Conservation (phyloP, 2,797 vertebrate species). For the Pampus argenteus region DNA sequence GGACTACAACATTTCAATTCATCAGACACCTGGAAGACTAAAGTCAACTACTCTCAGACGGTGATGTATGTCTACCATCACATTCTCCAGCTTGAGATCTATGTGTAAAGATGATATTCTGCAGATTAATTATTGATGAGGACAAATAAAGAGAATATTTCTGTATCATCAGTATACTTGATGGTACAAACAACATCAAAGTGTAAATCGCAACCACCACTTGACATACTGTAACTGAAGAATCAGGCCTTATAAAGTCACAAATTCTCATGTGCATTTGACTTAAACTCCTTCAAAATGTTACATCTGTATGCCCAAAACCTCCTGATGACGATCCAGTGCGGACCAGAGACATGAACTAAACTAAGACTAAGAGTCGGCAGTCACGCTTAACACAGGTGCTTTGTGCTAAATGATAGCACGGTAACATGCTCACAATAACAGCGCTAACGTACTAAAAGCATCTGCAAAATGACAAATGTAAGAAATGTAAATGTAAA, state of each 20-base stretch:
- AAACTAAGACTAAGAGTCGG: too few relatives aligned
- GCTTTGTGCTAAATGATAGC: too few relatives aligned
- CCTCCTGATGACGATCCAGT: too few relatives aligned
- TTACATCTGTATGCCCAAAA: not conserved
- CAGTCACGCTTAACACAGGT: too few relatives aligned
- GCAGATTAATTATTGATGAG: not conserved
- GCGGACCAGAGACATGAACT: too few relatives aligned
- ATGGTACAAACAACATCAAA: not conserved
- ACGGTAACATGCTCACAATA: not conserved
- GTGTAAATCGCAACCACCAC: not conserved
- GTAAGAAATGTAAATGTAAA: too few relatives aligned
- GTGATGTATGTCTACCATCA: not conserved
- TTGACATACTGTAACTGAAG: too few relatives aligned
- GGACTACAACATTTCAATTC: not conserved
- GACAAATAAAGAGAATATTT: not conserved
- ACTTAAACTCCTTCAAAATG: not conserved
- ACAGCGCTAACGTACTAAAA: not conserved
- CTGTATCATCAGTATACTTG: too few relatives aligned
- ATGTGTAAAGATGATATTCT: not conserved
- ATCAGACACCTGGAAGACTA: not conserved
- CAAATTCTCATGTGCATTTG: not conserved
- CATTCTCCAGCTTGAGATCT: not conserved
- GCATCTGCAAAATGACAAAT: too few relatives aligned
- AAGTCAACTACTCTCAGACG: not conserved
- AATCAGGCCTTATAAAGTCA: not conserved